Percentiles rank a stretch among this genome's conserved stretches.
Conservation (phyloP, 1,140 invertebrate genomes). For the Drosophila tristis region DNA sequence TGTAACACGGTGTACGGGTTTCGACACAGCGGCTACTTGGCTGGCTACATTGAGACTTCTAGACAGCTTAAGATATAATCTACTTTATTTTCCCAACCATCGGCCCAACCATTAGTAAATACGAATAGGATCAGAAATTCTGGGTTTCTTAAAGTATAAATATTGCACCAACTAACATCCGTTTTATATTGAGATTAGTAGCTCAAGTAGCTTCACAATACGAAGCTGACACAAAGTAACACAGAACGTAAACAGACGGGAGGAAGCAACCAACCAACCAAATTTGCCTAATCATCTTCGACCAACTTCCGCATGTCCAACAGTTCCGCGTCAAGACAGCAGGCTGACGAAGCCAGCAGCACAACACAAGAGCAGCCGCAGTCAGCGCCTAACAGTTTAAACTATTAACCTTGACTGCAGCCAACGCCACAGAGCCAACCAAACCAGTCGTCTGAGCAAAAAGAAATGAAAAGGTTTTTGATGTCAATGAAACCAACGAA, state of each 20-base stretch:
- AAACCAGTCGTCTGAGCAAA: conserved; percentile 27
- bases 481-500: conserved; percentile 73
- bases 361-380: conserved; percentile 7
- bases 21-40: conserved; percentile 2
- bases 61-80: too few relatives aligned
- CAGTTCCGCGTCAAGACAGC: conserved; percentile 61
- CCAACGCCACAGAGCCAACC: conserved; percentile 3
- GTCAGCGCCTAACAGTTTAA: conserved; percentile 69
- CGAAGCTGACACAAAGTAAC: conserved; percentile 15
- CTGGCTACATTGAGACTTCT: too few relatives aligned
- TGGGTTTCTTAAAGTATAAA: not conserved
- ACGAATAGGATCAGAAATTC: not conserved
- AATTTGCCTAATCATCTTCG: conserved; percentile 56
- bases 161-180: conserved; percentile 25
- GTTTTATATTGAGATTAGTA: conserved; percentile 61
- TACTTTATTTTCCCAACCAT: too few relatives aligned
- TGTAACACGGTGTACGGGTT: conserved; percentile 4
- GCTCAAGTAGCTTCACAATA: conserved; percentile 51
- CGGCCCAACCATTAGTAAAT: too few relatives aligned
- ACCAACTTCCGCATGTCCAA: conserved; percentile 68
- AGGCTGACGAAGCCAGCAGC: conserved; percentile 56
- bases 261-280: not conserved
- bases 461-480: conserved; percentile 45
- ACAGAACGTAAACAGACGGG: conserved; percentile 42
- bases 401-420: conserved; percentile 74